These are phyloP conservation scores for Mayetiola destructor DNA, from an alignment of 2,888 invertebrate species.

Conservation along the genomic window DNA sequence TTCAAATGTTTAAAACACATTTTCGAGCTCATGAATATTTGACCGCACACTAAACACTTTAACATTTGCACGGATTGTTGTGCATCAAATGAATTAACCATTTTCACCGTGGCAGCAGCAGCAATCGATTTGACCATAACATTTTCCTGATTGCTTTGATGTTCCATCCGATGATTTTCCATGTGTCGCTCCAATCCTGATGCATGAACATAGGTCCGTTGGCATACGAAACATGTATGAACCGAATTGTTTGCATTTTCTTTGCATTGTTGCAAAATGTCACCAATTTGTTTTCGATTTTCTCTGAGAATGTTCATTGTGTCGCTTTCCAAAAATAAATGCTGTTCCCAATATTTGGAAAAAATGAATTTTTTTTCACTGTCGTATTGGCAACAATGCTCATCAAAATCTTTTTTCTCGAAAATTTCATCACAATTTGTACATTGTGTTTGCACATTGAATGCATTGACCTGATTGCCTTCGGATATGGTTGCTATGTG, in stretches of 20 bases:
- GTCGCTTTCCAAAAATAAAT: no score
- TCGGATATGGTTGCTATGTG: not conserved
- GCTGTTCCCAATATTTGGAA: slow-evolving; percentile 14
- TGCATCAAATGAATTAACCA: slow-evolving; percentile 8
- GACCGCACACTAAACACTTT: slow-evolving; percentile 30
- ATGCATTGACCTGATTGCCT: not conserved
- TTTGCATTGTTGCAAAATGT: not conserved
- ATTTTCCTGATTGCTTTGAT: slow-evolving; percentile 22
- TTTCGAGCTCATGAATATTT: slow-evolving; percentile 25
- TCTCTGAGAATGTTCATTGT: slow-evolving; percentile 9
- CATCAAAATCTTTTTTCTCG: slow-evolving; percentile 23
- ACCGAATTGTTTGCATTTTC: not conserved
- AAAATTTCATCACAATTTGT: slow-evolving; percentile 27
- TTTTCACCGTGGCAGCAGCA: not conserved
- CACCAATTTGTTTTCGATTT: not conserved
- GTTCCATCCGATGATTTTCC: slow-evolving; percentile 35
- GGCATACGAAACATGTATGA: slow-evolving; percentile 28
- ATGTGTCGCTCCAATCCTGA: slow-evolving; percentile 32
- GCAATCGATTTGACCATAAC: not conserved
- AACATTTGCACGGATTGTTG: slow-evolving; percentile 24
- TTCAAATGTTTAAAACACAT: slow-evolving; percentile 25
- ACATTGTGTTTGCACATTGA: slow-evolving; percentile 22
- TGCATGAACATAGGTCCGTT: slow-evolving; percentile 33
- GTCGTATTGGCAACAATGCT: slow-evolving; percentile 26
- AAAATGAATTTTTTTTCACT: slow-evolving; percentile 23